Conservation (phyloP, 2,797 vertebrate genomes). For the Vipera ursinii region DNA sequence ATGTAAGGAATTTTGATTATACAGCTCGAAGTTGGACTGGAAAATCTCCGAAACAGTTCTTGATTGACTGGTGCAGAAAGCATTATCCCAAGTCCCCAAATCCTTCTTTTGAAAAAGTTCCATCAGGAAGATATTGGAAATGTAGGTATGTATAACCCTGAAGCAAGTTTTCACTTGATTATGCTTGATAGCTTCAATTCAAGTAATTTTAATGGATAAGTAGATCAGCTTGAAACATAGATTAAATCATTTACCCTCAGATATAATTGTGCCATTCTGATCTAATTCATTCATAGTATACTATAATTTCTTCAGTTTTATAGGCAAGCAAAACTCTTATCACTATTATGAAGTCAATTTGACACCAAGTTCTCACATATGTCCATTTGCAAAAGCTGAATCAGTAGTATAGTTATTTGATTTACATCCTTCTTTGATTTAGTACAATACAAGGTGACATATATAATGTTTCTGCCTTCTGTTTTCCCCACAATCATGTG, state of each 20-base stretch:
- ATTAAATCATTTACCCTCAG: background rate
- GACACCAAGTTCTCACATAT: background rate
- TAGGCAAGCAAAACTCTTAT: background rate
- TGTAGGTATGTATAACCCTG: conserved; percentile 79
- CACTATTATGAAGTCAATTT: background rate
- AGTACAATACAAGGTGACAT: background rate
- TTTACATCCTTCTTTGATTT: background rate
- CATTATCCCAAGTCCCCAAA: conserved; percentile 92
- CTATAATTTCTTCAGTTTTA: background rate
- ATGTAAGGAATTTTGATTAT: conserved; percentile 95
- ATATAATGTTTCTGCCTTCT: background rate
- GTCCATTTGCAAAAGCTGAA: background rate
- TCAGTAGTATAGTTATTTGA: background rate
- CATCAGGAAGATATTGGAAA: conserved; percentile 90
- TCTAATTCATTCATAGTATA: background rate
- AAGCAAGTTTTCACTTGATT: background rate
- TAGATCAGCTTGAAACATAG: background rate
- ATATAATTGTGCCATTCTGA: background rate
- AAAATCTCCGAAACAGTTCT: conserved; percentile 98
- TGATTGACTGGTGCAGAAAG: conserved; percentile 98
- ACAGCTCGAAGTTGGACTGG: conserved; percentile 97
- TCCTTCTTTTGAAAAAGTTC: conserved; percentile 89
- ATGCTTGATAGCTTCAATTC: background rate
- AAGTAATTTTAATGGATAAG: background rate
- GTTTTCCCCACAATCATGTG: background rate